Conservation (phyloP, 2,113 vertebrate species). For the Labeo catla region DNA sequence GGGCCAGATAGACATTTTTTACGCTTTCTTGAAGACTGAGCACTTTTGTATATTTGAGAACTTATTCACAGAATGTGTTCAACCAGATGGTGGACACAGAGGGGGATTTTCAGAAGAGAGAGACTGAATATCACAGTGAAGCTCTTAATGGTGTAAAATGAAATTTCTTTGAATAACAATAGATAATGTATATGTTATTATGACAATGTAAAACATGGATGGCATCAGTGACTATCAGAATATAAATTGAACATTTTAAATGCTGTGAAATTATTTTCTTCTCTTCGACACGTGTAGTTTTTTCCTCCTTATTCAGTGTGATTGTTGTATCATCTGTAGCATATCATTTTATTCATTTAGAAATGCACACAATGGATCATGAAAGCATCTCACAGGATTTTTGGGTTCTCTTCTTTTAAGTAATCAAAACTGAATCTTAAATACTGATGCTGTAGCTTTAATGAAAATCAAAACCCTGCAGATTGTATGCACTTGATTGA, state of each 20-base stretch:
- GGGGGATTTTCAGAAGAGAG: constrained; percentile 29
- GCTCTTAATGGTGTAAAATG: constrained; percentile 21
- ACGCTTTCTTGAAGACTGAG: constrained; percentile 51
- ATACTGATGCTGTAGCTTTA: constrained; percentile 13
- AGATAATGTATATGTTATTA: constrained; percentile 19
- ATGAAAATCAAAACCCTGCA: constrained; percentile 8
- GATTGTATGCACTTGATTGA: constrained; percentile 40
- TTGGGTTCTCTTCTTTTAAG: neutral
- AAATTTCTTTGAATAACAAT: constrained; percentile 15
- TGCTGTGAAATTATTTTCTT: constrained; percentile 37
- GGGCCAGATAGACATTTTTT: constrained; percentile 51
- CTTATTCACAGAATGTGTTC: constrained; percentile 41
- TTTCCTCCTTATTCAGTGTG: neutral
- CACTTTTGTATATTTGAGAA: constrained; percentile 48
- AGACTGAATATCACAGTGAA: constrained; percentile 35
- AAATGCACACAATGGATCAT: constrained; percentile 21
- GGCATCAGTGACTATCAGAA: constrained; percentile 34
- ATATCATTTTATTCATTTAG: constrained; percentile 50
- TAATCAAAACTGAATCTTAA: constrained; percentile 16
- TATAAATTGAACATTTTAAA: constrained; percentile 29
- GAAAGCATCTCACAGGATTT: neutral
- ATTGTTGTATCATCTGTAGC: constrained; percentile 50
- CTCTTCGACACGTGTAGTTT: constrained; percentile 22
- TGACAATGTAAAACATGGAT: constrained; percentile 34
- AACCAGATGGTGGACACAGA: constrained; percentile 26